Evolutionary conservation across 2,113 vertebrate genomes (phyloP), one percentile per base, ranked within the genome.

Genomic region (Parus major): DNA sequence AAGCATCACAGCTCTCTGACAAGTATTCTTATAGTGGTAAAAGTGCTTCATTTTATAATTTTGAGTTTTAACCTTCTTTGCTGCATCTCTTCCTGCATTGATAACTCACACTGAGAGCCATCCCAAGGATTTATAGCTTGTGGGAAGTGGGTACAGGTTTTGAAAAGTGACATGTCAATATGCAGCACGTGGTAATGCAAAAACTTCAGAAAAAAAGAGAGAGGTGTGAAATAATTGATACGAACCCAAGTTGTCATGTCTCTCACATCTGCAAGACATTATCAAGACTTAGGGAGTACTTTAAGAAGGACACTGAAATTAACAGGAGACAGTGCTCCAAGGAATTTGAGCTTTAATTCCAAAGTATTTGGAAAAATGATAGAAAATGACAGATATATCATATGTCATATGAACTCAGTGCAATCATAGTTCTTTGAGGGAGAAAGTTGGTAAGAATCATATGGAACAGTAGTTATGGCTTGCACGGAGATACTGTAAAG

Each of bases 171-270:
- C 50, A 9, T 36, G 22, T 71, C 77, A 52, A 31, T 56, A 12
- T 44, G 12, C 7, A 71, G 60, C 52, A 87, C 44, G 68, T 24
- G 41, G 57, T 72, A 78, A 72, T 21, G 36, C 25, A 46, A 24
- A 85, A 61, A 64, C 24, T 69, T 93, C 35, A 60, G 57, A 79
- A 75, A 73, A 73, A 93, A 79, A 50, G 15, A 66, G 15, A 66
- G 73, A 64, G 19, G 41, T 94, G 84, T 87, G 78, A 96, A 95
- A 90, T 72, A 76, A 82, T 76, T 72, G 18, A 36, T 60, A 79
- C 36, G 53, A 96, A 85, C 31, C 22, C 22, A 85, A 47, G 24
- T 31, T 96, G 65, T 87, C 90, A 49, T 25, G 65, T 82, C 44
- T 96, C 70, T 85, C 9, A 4, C 61, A 91, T 44, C 84, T 90